Conservation (phyloP, 2,888 invertebrate genomes). For the Allygus modestus region DNA sequence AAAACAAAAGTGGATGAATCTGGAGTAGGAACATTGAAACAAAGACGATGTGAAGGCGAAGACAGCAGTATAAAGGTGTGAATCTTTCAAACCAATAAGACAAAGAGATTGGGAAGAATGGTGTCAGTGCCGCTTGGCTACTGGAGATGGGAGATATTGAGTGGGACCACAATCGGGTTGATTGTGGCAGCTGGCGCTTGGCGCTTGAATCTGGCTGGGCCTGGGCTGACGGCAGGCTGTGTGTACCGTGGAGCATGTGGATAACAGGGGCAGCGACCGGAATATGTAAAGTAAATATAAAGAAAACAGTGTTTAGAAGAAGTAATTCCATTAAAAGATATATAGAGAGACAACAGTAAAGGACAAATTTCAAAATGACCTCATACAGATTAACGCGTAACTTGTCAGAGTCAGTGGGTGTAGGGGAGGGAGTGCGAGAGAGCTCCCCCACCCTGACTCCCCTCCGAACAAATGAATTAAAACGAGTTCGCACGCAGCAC, state of each 20-base stretch:
- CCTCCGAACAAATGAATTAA: no score
- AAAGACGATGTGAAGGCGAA: constrained; percentile 12
- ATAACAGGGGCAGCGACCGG: not conserved
- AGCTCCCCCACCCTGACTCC: no score
- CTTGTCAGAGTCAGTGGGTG: no score
- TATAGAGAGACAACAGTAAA: no score
- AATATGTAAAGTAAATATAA: no score
- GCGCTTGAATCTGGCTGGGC: no score
- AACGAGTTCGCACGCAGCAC: no score
- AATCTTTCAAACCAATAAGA: constrained; percentile 20
- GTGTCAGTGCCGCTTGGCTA: constrained; percentile 8
- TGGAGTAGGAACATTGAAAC: constrained; percentile 36
- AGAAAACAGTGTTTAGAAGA: no score
- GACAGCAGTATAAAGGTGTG: constrained; percentile 17
- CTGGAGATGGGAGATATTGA: not conserved
- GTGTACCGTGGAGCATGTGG: not conserved
- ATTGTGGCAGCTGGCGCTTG: constrained; percentile 23
- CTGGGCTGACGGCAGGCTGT: not conserved
- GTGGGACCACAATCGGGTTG: constrained; percentile 4
- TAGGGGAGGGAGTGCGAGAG: no score
- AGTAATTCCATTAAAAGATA: no score
- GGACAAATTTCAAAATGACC: no score
- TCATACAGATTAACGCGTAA: no score
- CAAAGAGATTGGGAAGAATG: constrained; percentile 13
- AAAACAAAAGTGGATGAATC: constrained; percentile 27